phyloP scores from a whole-genome alignment of 2,797 vertebrate genomes.

The Heterohyrax brucei region DNA sequence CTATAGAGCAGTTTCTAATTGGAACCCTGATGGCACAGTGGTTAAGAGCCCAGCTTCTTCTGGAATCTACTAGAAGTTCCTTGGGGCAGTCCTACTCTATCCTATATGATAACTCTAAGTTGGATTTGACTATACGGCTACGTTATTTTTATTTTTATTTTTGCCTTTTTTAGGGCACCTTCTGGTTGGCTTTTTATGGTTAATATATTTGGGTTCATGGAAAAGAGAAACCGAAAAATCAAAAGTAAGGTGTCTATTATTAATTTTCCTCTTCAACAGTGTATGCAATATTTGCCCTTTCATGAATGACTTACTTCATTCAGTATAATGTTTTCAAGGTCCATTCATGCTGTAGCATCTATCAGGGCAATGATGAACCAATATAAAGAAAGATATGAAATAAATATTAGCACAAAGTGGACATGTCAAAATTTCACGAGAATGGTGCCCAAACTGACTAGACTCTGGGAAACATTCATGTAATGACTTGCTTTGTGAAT shows the following conservation, averaged over 20 bases:
- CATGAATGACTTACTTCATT: not conserved
- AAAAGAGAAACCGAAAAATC: not conserved
- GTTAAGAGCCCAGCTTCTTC: no score
- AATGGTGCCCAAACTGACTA: not conserved
- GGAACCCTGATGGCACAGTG: no score
- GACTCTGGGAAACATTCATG: conserved; percentile 32
- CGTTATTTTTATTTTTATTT: no score
- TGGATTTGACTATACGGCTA: no score
- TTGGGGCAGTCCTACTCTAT: no score
- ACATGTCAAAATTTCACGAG: conserved; percentile 20
- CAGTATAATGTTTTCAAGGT: not conserved
- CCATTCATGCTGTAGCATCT: not conserved
- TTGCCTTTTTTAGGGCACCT: not conserved
- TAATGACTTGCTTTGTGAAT: not conserved
- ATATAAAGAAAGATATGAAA: conserved; percentile 43
- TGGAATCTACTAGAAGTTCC: no score
- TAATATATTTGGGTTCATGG: not conserved
- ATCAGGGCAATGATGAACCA: not conserved
- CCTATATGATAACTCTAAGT: no score
- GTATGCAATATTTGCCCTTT: not conserved
- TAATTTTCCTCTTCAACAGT: not conserved
- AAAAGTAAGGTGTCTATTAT: not conserved
- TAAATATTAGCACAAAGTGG: conserved; percentile 39
- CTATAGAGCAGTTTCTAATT: not conserved
- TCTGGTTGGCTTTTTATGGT: not conserved